phyloP scores from a whole-genome alignment of 2,888 invertebrate species.

The Tupiocoris notatus region DNA sequence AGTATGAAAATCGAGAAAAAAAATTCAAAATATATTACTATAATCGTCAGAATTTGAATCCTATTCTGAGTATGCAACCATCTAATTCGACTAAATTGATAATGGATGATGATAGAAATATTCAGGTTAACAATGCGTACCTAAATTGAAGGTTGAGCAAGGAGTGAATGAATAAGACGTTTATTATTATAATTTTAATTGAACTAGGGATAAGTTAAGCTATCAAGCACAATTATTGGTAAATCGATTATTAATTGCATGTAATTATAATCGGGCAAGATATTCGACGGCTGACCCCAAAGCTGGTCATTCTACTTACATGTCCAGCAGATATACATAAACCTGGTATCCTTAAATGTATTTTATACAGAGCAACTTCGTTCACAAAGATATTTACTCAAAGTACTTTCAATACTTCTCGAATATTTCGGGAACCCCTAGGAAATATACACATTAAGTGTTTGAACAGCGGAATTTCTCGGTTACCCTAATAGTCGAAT shows the following conservation, averaged over 20 bases:
- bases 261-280: constrained; percentile 10
- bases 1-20: too few species aligned
- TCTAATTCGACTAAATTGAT: too few species aligned
- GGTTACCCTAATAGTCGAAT: constrained; percentile 16
- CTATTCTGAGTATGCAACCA: too few species aligned
- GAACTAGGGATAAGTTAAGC: neutral
- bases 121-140: too few species aligned
- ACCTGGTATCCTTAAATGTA: constrained; percentile 14
- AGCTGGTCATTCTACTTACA: constrained; percentile 21
- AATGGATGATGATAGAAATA: too few species aligned
- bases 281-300: constrained; percentile 38
- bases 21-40: too few species aligned
- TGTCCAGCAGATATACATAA: constrained; percentile 26
- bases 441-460: constrained; percentile 32
- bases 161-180: too few species aligned
- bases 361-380: constrained; percentile 25
- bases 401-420: constrained; percentile 21
- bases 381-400: constrained; percentile 12
- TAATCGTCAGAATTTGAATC: too few species aligned
- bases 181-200: too few species aligned
- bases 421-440: constrained; percentile 22
- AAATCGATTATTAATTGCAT: too few species aligned
- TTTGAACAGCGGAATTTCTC: constrained; percentile 21
- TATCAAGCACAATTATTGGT: neutral
- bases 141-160: too few species aligned